phyloP scores from a whole-genome alignment of 2,888 invertebrate genomes.

The Folsomia candida region DNA sequence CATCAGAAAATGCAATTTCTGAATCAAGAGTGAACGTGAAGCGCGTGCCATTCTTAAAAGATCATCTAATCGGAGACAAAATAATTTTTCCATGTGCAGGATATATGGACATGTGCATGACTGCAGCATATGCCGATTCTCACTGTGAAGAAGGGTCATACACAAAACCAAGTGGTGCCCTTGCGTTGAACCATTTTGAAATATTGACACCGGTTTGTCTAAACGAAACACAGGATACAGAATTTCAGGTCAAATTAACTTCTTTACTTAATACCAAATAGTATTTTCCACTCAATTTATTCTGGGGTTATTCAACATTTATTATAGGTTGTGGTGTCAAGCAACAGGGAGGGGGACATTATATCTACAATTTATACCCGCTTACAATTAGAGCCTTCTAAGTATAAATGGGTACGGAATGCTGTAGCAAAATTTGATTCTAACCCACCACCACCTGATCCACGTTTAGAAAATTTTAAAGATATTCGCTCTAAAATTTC shows the following conservation, averaged over 20 bases:
- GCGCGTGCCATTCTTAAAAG: constrained; percentile 8
- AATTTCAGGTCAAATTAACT: no score
- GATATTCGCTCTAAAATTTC: background rate
- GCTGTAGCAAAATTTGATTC: background rate
- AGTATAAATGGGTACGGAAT: constrained; percentile 3
- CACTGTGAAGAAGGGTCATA: constrained; percentile 16
- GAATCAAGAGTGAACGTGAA: constrained; percentile 16
- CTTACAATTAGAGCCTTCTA: background rate
- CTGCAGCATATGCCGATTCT: constrained; percentile 13
- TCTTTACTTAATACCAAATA: no score
- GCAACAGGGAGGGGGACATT: background rate
- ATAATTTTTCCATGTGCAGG: constrained; percentile 28
- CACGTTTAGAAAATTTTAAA: background rate
- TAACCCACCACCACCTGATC: background rate
- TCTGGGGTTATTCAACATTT: no score
- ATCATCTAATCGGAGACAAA: constrained; percentile 28
- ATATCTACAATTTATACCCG: background rate
- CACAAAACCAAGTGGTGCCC: background rate
- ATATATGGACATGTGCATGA: constrained; percentile 26
- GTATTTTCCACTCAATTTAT: no score
- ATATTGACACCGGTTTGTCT: constrained; percentile 19
- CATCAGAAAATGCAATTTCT: constrained; percentile 12
- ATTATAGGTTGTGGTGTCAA: background rate
- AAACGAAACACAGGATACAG: background rate
- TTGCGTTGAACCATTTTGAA: constrained; percentile 11